phyloP scores from a whole-genome alignment of 2,888 invertebrate species.

The Dromius quadrimaculatus region DNA sequence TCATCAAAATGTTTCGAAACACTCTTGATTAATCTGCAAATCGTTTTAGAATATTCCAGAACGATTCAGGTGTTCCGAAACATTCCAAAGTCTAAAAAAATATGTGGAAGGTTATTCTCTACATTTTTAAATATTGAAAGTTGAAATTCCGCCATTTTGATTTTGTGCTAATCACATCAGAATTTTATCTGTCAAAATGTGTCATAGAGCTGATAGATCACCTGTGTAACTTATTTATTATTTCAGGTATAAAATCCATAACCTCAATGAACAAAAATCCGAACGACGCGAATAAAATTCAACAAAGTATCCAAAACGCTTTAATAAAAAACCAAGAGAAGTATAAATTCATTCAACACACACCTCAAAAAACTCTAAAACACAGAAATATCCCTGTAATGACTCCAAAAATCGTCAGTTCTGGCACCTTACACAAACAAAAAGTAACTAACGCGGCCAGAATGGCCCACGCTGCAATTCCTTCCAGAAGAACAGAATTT shows the following conservation, averaged over 20 bases:
- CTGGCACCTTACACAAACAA: not conserved
- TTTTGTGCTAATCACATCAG: no score
- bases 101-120: no score
- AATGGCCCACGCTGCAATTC: not conserved
- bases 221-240: no score
- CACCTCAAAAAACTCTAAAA: constrained; percentile 1
- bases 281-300: constrained; percentile 6
- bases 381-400: not conserved
- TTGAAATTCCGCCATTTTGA: no score
- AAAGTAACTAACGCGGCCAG: not conserved
- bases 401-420: constrained; percentile 1
- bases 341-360: constrained; percentile 8
- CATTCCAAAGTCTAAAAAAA: no score
- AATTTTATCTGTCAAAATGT: no score
- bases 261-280: not conserved
- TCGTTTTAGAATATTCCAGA: no score
- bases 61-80: no score
- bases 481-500: not conserved
- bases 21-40: no score
- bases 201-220: no score
- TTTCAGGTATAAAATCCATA: not conserved
- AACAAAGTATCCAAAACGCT: constrained; percentile 12
- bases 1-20: no score
- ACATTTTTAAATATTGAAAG: no score
- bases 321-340: constrained; percentile 14